A percentile compares a stretch with the other conserved stretches of the same genome.
Conservation (phyloP, 2,113 vertebrate species). For the Variabilichromis moorii region DNA sequence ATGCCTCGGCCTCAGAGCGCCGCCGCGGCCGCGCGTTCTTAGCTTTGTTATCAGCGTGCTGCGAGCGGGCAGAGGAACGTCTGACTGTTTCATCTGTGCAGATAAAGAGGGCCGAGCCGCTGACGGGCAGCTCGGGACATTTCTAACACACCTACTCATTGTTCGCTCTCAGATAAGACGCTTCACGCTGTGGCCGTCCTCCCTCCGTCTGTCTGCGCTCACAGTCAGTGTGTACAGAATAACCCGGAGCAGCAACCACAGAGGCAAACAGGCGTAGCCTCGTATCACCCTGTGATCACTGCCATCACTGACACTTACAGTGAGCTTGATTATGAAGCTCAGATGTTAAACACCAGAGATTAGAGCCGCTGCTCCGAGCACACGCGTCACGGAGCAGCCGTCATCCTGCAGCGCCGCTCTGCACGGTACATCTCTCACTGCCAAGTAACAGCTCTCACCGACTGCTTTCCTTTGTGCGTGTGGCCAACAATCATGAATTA, state of each 20-base stretch:
- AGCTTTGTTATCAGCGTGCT: neutral
- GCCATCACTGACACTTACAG: rapidly evolving
- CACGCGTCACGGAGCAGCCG: rapidly evolving
- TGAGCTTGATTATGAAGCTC: neutral
- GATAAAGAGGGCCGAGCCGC: neutral
- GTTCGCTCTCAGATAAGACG: neutral
- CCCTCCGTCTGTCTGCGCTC: neutral
- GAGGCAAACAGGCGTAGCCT: rapidly evolving
- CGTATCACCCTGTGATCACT: neutral
- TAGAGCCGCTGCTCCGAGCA: neutral
- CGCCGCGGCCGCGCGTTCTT: neutral
- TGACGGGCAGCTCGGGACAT: neutral
- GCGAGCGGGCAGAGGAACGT: neutral
- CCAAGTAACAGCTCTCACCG: neutral
- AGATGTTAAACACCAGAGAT: neutral
- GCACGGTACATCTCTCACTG: neutral
- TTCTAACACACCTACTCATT: neutral
- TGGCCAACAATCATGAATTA: neutral
- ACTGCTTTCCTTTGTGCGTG: neutral
- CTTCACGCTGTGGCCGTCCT: neutral
- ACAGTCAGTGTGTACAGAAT: neutral
- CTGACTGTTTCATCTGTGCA: neutral
- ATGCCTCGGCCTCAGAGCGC: neutral
- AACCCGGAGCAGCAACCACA: rapidly evolving
- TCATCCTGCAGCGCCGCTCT: neutral